phyloP scores from a whole-genome alignment of 2,888 invertebrate genomes.

The Pterostichus madidus region DNA sequence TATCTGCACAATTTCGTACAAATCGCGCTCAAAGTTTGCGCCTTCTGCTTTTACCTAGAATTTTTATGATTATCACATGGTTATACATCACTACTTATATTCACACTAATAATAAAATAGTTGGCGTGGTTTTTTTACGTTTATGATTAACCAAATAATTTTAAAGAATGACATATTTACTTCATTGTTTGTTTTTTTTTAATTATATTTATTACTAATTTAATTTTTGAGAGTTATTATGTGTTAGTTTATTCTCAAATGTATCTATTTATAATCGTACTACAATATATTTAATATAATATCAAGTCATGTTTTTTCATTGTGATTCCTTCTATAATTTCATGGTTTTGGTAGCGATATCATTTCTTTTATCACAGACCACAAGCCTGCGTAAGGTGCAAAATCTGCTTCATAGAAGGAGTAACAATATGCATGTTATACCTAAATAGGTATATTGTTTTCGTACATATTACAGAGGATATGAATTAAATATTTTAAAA shows the following conservation, averaged over 20 bases:
- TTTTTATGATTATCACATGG: constrained; percentile 29
- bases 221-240: constrained; percentile 51
- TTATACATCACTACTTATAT: constrained; percentile 30
- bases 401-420: constrained; percentile 56
- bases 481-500: neutral
- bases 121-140: constrained; percentile 50
- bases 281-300: constrained; percentile 59
- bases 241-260: constrained; percentile 56
- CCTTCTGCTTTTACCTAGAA: constrained; percentile 31
- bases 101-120: constrained; percentile 42
- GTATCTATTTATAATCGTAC: constrained; percentile 63
- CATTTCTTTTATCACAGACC: constrained; percentile 59
- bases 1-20: constrained; percentile 12
- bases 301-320: constrained; percentile 61
- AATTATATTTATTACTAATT: constrained; percentile 59
- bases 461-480: constrained; percentile 48
- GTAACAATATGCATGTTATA: constrained; percentile 57
- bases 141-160: constrained; percentile 51
- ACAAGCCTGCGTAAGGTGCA: constrained; percentile 66
- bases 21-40: constrained; percentile 30
- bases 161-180: constrained; percentile 22
- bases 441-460: constrained; percentile 42
- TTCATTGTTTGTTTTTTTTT: neutral
- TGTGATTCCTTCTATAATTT: constrained; percentile 65
- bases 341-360: constrained; percentile 55